Conservation (phyloP, 2,113 vertebrate species). For the Gymnorhina tibicen region DNA sequence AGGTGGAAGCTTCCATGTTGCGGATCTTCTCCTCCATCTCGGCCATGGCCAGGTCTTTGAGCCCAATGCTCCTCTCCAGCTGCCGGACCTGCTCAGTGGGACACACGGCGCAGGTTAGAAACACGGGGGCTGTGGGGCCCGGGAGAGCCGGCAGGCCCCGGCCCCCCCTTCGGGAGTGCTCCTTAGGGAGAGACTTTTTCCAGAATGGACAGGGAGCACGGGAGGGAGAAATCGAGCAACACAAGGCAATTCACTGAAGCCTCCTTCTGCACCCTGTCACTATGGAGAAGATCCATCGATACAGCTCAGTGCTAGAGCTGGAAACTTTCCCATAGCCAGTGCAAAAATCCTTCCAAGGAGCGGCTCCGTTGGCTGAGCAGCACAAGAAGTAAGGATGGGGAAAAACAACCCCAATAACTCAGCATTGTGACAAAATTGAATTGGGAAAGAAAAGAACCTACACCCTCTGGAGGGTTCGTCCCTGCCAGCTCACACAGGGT, state of each 20-base stretch:
- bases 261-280: neutral
- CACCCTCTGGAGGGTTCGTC: neutral
- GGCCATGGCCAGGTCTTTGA: conserved; percentile 85
- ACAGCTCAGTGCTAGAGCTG: neutral
- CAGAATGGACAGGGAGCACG: rapidly evolving
- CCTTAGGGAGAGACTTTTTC: neutral
- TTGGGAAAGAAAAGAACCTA: neutral
- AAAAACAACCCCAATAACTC: neutral
- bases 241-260: neutral
- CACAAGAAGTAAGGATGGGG: neutral
- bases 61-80: conserved; percentile 82
- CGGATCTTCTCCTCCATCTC: conserved; percentile 83
- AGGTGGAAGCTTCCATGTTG: conserved; percentile 83
- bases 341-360: neutral
- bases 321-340: neutral
- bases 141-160: neutral
- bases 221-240: neutral
- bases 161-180: rapidly evolving
- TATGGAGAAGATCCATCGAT: neutral
- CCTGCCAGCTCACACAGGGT: neutral
- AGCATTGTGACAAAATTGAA: neutral
- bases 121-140: rapidly evolving
- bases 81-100: conserved; percentile 80
- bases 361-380: neutral
- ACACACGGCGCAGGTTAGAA: neutral